phyloP scores from a whole-genome alignment of 1,140 invertebrate genomes.

The Zophobas atratus region DNA sequence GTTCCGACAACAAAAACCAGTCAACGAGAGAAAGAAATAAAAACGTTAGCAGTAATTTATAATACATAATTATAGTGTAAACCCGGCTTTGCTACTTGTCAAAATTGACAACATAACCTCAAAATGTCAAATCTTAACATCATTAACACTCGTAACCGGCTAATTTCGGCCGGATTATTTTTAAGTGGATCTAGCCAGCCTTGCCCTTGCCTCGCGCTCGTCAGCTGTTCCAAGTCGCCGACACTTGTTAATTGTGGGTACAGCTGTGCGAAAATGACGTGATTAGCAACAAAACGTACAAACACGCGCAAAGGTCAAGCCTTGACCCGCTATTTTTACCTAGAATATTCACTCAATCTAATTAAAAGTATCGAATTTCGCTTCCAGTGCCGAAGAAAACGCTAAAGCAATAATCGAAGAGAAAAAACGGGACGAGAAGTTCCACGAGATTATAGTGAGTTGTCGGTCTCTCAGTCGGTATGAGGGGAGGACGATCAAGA shows the following conservation, averaged over 20 bases:
- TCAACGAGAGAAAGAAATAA: too few species aligned
- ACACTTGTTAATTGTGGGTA: slow-evolving; percentile 6
- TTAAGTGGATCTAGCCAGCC: neutral
- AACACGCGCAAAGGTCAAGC: too few species aligned
- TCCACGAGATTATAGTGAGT: slow-evolving; percentile 66
- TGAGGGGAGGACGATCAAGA: slow-evolving; percentile 63
- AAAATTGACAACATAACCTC: too few species aligned
- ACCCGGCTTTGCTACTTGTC: too few species aligned
- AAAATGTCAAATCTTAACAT: neutral
- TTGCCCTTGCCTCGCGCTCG: slow-evolving; percentile 33
- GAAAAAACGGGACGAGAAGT: slow-evolving; percentile 65
- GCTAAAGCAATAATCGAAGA: slow-evolving; percentile 59
- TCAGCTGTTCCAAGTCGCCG: slow-evolving; percentile 22
- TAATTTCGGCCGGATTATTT: neutral
- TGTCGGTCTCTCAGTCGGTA: slow-evolving; percentile 65
- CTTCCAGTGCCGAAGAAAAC: slow-evolving; percentile 62
- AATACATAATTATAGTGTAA: too few species aligned
- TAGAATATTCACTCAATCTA: too few species aligned
- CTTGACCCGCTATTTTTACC: too few species aligned
- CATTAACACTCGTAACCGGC: neutral
- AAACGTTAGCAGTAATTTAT: too few species aligned
- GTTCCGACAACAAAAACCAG: too few species aligned
- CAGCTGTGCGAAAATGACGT: neutral
- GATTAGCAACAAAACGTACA: neutral
- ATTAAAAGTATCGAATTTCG: neutral